Evolutionary conservation across 2,888 invertebrate species (phyloP).

Genomic region (Meandrusa payeni): DNA sequence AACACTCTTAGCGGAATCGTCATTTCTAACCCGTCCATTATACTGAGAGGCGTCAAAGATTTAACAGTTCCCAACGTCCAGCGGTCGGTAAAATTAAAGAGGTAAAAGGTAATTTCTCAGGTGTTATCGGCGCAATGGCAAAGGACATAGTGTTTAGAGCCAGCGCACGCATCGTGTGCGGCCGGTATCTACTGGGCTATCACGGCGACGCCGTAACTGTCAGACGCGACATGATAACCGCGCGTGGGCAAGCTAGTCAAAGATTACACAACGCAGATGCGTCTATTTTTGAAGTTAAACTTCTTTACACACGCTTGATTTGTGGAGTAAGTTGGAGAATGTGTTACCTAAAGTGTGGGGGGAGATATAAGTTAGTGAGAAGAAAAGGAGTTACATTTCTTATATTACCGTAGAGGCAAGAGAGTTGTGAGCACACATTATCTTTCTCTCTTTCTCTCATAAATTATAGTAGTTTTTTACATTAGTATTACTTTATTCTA

Average conservation of each 20-base stretch:
- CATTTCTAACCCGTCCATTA: slow-evolving; percentile 3
- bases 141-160: slow-evolving; percentile 24
- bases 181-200: slow-evolving; percentile 61
- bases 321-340: too few relatives aligned
- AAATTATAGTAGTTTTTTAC: too few relatives aligned
- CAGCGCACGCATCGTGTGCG: slow-evolving; percentile 58
- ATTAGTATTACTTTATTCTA: too few relatives aligned
- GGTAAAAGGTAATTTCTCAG: slow-evolving; percentile 22
- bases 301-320: too few relatives aligned
- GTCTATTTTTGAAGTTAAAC: not conserved
- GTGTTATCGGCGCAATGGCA: slow-evolving; percentile 24
- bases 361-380: too few relatives aligned
- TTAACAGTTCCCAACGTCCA: slow-evolving; percentile 6
- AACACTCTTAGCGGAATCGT: slow-evolving; percentile 3
- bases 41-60: slow-evolving; percentile 11
- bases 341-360: too few relatives aligned
- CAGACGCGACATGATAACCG: slow-evolving; percentile 54
- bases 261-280: slow-evolving; percentile 34
- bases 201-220: slow-evolving; percentile 69
- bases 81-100: slow-evolving; percentile 15
- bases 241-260: slow-evolving; percentile 50
- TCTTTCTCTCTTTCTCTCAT: too few relatives aligned
- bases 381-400: too few relatives aligned
- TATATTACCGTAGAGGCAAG: too few relatives aligned
- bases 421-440: too few relatives aligned